Evolutionary conservation across 2,888 invertebrate genomes (phyloP).

Genomic region (Atrina japonica): DNA sequence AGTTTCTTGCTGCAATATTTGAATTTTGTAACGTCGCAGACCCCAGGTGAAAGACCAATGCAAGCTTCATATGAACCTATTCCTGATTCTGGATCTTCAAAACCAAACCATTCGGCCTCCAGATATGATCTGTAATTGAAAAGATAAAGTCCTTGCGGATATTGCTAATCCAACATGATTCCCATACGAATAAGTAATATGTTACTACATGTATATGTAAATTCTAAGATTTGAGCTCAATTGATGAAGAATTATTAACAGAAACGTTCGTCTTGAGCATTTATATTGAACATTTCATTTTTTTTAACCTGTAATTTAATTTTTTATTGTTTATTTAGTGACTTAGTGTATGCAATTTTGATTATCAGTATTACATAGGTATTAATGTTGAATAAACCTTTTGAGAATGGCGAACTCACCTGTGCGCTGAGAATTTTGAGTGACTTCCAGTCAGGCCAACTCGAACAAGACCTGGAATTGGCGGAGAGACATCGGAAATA

Average conservation of each 20-base stretch:
- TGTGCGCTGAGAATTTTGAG: conserved; percentile 29
- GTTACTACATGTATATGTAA: no score
- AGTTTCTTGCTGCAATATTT: conserved; percentile 30
- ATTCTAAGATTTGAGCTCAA: no score
- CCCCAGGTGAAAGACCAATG: conserved; percentile 34
- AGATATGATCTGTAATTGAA: conserved; percentile 31
- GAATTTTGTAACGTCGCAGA: conserved; percentile 38
- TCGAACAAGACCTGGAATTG: conserved; percentile 48
- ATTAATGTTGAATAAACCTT: not conserved
- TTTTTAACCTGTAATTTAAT: no score
- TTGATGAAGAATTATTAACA: no score
- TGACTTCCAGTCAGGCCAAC: conserved; percentile 35
- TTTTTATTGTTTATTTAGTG: no score
- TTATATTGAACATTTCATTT: no score
- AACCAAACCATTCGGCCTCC: conserved; percentile 34
- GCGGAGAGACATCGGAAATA: conserved; percentile 56
- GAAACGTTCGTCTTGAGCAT: no score
- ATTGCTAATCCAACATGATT: no score
- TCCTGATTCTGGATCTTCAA: conserved; percentile 36
- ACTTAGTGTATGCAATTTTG: no score
- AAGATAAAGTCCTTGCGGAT: no score
- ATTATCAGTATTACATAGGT: no score
- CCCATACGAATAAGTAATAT: no score
- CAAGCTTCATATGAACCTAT: conserved; percentile 51
- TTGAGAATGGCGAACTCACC: conserved; percentile 18